phyloP scores from a whole-genome alignment of 2,888 invertebrate species.

The Limnephilus rhombicus region DNA sequence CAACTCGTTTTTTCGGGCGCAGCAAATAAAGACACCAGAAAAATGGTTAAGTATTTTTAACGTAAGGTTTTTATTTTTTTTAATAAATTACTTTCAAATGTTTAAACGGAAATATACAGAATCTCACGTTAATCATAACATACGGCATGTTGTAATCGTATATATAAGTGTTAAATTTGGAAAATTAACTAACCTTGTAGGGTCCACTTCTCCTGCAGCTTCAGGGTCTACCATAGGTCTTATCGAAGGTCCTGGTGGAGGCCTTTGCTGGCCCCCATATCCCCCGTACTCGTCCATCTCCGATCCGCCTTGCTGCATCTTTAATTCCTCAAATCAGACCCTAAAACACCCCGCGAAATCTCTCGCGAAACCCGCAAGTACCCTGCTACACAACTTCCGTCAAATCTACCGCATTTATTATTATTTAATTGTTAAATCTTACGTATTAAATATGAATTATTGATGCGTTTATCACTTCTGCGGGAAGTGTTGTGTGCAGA shows the following conservation, averaged over 20 bases:
- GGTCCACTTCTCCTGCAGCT: slow-evolving; percentile 91
- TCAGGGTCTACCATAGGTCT: slow-evolving; percentile 90
- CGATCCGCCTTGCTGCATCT: slow-evolving; percentile 50
- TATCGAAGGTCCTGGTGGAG: slow-evolving; percentile 69
- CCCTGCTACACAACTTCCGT: neutral
- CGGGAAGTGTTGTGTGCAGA: neutral
- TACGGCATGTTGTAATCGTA: neutral
- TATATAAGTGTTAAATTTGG: neutral
- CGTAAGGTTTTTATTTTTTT: neutral
- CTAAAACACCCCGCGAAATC: neutral
- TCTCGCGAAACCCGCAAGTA: neutral
- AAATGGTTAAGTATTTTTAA: neutral
- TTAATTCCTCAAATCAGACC: neutral
- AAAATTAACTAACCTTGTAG: slow-evolving; percentile 77
- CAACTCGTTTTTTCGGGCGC: neutral
- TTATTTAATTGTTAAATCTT: neutral
- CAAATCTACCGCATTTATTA: neutral
- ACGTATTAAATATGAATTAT: neutral
- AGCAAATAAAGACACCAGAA: neutral
- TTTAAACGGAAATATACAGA: neutral
- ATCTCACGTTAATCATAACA: neutral
- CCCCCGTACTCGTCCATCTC: slow-evolving; percentile 62
- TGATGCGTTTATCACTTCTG: neutral
- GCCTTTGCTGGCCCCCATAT: slow-evolving; percentile 67
- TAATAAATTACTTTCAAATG: neutral